These are phyloP conservation scores for Habrosyne pyritoides DNA, from an alignment of 2,888 invertebrate genomes.

Conservation along the genomic window DNA sequence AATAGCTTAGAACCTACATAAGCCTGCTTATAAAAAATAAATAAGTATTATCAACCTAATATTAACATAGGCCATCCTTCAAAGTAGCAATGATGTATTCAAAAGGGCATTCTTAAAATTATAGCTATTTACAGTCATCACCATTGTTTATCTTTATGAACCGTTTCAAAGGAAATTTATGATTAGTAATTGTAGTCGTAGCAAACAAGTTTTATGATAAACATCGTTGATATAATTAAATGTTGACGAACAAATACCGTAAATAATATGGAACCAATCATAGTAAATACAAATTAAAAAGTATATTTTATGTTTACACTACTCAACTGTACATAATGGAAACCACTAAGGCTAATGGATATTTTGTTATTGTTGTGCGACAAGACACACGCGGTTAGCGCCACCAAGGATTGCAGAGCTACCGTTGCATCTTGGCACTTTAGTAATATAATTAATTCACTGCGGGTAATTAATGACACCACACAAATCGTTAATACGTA, in stretches of 20 bases:
- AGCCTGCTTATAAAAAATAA: background rate
- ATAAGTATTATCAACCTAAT: background rate
- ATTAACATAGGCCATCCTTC: background rate
- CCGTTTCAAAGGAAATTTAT: conserved; percentile 57
- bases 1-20: background rate
- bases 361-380: conserved; percentile 81
- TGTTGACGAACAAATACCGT: conserved; percentile 17
- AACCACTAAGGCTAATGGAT: conserved; percentile 82
- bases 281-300: conserved; percentile 20
- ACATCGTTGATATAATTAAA: conserved; percentile 16
- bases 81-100: conserved; percentile 41
- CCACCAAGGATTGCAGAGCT: conserved; percentile 50
- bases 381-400: conserved; percentile 81
- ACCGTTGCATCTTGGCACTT: conserved; percentile 49
- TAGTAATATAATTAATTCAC: background rate
- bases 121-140: conserved; percentile 37
- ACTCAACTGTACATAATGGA: conserved; percentile 45
- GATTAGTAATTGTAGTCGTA: conserved; percentile 37
- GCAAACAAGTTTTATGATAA: conserved; percentile 24
- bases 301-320: conserved; percentile 40
- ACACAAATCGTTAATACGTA: no score
- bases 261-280: conserved; percentile 31
- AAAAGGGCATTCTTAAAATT: conserved; percentile 48
- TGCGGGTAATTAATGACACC: background rate
- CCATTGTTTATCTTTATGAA: conserved; percentile 34